phyloP scores from a whole-genome alignment of 2,113 vertebrate genomes.

The Apodemus sylvaticus region DNA sequence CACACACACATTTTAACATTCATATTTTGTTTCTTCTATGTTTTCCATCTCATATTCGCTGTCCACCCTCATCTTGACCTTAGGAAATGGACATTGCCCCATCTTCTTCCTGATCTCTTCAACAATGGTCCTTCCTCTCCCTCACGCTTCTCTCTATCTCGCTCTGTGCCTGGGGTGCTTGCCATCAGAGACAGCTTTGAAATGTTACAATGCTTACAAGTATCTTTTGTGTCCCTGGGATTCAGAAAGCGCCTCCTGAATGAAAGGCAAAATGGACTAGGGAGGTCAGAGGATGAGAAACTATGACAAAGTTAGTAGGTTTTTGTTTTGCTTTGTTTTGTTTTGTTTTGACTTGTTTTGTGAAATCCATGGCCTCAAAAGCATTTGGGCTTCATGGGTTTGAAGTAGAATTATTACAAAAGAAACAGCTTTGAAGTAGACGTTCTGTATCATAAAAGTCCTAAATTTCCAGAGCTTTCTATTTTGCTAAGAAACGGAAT shows the following conservation, averaged over 20 bases:
- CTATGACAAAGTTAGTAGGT: not conserved
- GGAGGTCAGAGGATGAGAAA: not conserved
- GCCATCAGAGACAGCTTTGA: not conserved
- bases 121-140: not conserved
- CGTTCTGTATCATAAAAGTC: constrained; percentile 40
- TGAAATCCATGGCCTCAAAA: not conserved
- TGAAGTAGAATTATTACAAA: constrained; percentile 29
- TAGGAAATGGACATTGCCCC: not conserved
- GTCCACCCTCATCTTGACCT: not conserved
- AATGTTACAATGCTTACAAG: rapidly evolving
- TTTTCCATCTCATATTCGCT: not conserved
- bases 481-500: constrained; percentile 25
- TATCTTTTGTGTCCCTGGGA: not conserved
- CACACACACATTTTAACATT: not conserved
- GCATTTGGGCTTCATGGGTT: not conserved
- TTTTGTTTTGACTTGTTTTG: not conserved
- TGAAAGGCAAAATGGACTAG: not conserved
- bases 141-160: not conserved
- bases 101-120: not conserved
- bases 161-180: not conserved
- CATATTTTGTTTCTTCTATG: not conserved
- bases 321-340: not conserved
- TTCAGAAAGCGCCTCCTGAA: not conserved
- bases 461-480: constrained; percentile 51
- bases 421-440: constrained; percentile 55